A percentile compares a stretch with the other conserved stretches of the same genome.
Evolutionary conservation across 2,888 invertebrate species (phyloP).

Genomic region (Pollenia griseotomentosa): DNA sequence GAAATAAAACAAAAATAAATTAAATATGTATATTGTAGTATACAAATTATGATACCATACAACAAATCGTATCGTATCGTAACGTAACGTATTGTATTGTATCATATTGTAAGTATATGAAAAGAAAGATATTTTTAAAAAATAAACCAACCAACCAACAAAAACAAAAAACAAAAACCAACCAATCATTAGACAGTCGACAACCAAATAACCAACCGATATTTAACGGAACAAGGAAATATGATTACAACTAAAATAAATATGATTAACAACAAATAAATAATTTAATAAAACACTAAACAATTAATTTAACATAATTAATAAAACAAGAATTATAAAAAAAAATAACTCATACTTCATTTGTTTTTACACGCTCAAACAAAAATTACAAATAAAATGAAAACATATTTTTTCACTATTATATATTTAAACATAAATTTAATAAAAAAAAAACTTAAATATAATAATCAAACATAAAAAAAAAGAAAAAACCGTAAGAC

Average conservation of each 20-base stretch:
- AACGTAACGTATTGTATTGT: constrained; percentile 38
- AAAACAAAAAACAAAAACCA: constrained; percentile 57
- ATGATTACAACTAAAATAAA: constrained; percentile 59
- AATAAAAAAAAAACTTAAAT: constrained; percentile 49
- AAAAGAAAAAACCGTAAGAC: constrained; percentile 60
- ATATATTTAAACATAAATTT: constrained; percentile 61
- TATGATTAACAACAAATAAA: constrained; percentile 44
- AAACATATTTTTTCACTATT: constrained; percentile 77
- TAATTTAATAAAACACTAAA: constrained; percentile 64
- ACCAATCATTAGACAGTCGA: constrained; percentile 71
- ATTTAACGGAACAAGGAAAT: constrained; percentile 74
- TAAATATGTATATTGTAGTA: constrained; percentile 47
- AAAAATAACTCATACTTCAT: constrained; percentile 60
- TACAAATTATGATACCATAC: constrained; percentile 28
- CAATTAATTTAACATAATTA: constrained; percentile 53
- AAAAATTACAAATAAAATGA: constrained; percentile 63
- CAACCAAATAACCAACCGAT: constrained; percentile 73
- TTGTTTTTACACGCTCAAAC: constrained; percentile 70
- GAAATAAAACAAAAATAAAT: constrained; percentile 33
- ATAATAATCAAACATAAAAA: constrained; percentile 69
- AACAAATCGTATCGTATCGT: constrained; percentile 31
- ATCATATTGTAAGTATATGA: constrained; percentile 54
- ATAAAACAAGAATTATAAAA: constrained; percentile 33
- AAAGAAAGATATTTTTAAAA: constrained; percentile 54
- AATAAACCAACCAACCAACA: constrained; percentile 52